A percentile compares a stretch with the other conserved stretches of the same genome.
Evolutionary conservation across 1,140 invertebrate species (phyloP).

Genomic region (Trissolcus basalis): DNA sequence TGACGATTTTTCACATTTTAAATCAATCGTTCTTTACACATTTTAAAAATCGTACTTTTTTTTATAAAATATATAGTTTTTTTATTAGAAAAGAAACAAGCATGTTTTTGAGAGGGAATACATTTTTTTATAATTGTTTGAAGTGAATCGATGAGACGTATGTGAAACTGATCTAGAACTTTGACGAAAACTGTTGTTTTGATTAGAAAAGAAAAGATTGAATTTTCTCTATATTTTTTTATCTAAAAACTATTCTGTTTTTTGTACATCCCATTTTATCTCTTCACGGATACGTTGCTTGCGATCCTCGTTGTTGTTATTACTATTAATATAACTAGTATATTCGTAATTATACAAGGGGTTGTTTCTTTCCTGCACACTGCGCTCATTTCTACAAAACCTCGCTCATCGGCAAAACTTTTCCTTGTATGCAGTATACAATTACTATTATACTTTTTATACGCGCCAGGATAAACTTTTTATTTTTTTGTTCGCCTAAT

Average conservation of each 20-base stretch:
- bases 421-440: conserved; percentile 46
- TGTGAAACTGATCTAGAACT: too few species aligned
- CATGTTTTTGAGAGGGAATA: too few species aligned
- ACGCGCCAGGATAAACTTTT: conserved; percentile 12
- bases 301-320: conserved; percentile 52
- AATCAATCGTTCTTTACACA: too few species aligned
- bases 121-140: too few species aligned
- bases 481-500: conserved; percentile 23
- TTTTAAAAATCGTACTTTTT: too few species aligned
- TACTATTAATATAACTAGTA: conserved; percentile 46
- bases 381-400: conserved; percentile 50
- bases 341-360: conserved; percentile 43
- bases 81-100: too few species aligned
- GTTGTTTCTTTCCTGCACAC: conserved; percentile 49
- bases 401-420: conserved; percentile 45
- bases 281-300: conserved; percentile 17
- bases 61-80: too few species aligned
- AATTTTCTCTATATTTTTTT: too few species aligned
- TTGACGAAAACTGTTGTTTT: too few species aligned
- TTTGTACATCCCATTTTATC: conserved; percentile 26
- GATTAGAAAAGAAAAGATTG: too few species aligned
- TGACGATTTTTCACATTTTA: too few species aligned
- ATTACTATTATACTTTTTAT: conserved; percentile 29
- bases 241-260: neutral
- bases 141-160: too few species aligned